These are phyloP conservation scores for Myotis davidii DNA, from an alignment of 2,113 vertebrate species.

Conservation along the genomic window DNA sequence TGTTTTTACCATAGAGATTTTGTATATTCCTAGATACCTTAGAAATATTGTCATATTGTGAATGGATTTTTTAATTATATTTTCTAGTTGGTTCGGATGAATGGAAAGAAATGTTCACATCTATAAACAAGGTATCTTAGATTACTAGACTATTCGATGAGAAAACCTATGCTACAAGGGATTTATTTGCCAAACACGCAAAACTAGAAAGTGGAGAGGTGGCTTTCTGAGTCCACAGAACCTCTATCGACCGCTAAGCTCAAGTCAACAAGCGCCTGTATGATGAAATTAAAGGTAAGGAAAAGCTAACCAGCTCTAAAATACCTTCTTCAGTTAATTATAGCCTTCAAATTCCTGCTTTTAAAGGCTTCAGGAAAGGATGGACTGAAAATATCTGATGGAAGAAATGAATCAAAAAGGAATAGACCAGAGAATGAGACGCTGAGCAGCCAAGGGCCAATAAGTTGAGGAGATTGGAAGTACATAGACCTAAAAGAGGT, in stretches of 20 bases:
- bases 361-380: neutral
- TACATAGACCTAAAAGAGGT: neutral
- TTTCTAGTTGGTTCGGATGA: neutral
- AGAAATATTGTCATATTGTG: neutral
- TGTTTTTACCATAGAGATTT: constrained; percentile 1
- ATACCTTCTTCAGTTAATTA: neutral
- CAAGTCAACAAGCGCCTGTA: neutral
- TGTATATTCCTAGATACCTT: neutral
- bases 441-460: neutral
- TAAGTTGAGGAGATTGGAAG: neutral
- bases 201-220: neutral
- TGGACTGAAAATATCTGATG: neutral
- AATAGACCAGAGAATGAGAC: neutral
- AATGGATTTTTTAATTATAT: neutral
- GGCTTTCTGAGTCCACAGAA: neutral
- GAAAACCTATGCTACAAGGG: neutral
- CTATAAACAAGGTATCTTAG: constrained; percentile 29
- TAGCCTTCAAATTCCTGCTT: neutral
- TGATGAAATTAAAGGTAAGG: constrained; percentile 19
- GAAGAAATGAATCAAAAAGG: constrained; percentile 13
- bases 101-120: constrained; percentile 17
- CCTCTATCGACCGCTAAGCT: neutral
- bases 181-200: constrained; percentile 30
- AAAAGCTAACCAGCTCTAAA: neutral
- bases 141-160: neutral